Evolutionary conservation across 1,140 invertebrate genomes (phyloP).

Genomic region (Mycetomoellerius zeteki): DNA sequence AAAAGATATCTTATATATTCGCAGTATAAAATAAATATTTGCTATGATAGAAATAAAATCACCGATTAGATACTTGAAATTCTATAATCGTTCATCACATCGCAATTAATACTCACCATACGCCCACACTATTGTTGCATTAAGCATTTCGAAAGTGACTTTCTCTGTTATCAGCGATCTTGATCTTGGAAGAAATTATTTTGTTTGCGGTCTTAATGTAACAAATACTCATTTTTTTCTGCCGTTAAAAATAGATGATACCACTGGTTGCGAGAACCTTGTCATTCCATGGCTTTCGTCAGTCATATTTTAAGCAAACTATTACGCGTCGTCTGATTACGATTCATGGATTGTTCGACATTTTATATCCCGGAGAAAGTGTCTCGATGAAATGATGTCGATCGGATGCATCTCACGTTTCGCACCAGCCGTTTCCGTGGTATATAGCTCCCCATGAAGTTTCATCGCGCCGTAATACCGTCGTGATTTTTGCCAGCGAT

Average conservation of each 20-base stretch:
- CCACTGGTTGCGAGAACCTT: not conserved
- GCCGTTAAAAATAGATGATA: not conserved
- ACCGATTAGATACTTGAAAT: conserved; percentile 57
- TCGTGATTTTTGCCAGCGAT: conserved; percentile 71
- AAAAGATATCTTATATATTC: not conserved
- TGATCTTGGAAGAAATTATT: not conserved
- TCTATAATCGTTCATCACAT: conserved; percentile 42
- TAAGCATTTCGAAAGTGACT: conserved; percentile 66
- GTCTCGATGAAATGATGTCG: conserved; percentile 52
- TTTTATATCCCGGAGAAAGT: conserved; percentile 70
- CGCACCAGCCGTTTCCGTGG: conserved; percentile 74
- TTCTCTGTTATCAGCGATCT: conserved; percentile 58
- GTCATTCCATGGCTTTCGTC: not conserved
- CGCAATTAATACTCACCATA: conserved; percentile 64
- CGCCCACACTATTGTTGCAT: not conserved
- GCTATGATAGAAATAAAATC: conserved; percentile 26
- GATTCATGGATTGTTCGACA: conserved; percentile 66
- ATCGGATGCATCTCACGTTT: conserved; percentile 78
- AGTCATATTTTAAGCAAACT: conserved; percentile 33
- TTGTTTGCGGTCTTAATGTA: not conserved
- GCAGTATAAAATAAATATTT: not conserved
- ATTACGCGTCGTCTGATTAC: conserved; percentile 47
- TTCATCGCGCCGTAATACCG: conserved; percentile 63
- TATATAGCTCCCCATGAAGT: conserved; percentile 79
- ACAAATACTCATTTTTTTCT: not conserved